Conservation (phyloP, 2,888 invertebrate species). For the Homarus gammarus region DNA sequence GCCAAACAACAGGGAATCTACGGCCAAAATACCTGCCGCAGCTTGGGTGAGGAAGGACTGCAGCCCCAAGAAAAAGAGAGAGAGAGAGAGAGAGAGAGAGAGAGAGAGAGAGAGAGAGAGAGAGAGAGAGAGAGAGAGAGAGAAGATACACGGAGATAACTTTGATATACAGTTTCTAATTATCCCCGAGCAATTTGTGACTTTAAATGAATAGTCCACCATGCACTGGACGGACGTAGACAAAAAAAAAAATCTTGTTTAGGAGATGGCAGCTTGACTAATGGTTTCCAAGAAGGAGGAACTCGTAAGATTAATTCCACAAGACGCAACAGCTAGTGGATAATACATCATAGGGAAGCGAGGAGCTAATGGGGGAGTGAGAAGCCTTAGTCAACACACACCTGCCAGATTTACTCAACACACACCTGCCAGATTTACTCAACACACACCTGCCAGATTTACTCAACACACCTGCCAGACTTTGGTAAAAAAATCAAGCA, state of each 20-base stretch:
- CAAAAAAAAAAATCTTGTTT: conserved; percentile 2
- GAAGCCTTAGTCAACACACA: too few relatives aligned
- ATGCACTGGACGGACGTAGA: not conserved
- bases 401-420: too few relatives aligned
- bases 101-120: not conserved
- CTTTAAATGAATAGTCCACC: conserved; percentile 39
- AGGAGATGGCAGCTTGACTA: conserved; percentile 24
- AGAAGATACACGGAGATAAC: conserved; percentile 49
- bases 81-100: not conserved
- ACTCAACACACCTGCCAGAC: too few relatives aligned
- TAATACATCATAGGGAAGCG: too few relatives aligned
- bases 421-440: too few relatives aligned
- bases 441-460: too few relatives aligned
- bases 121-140: conserved; percentile 8
- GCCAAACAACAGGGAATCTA: too few relatives aligned
- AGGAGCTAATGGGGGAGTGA: too few relatives aligned
- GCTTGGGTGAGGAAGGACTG: too few relatives aligned
- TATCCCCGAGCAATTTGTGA: conserved; percentile 48
- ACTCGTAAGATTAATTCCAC: conserved; percentile 23
- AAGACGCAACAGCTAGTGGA: not conserved
- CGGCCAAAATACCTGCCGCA: too few relatives aligned
- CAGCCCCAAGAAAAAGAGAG: too few relatives aligned
- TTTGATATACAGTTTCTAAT: conserved; percentile 53
- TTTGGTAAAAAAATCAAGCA: too few relatives aligned
- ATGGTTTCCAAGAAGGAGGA: conserved; percentile 47